phyloP scores from a whole-genome alignment of 2,113 vertebrate genomes.

The Plectropomus leopardus region DNA sequence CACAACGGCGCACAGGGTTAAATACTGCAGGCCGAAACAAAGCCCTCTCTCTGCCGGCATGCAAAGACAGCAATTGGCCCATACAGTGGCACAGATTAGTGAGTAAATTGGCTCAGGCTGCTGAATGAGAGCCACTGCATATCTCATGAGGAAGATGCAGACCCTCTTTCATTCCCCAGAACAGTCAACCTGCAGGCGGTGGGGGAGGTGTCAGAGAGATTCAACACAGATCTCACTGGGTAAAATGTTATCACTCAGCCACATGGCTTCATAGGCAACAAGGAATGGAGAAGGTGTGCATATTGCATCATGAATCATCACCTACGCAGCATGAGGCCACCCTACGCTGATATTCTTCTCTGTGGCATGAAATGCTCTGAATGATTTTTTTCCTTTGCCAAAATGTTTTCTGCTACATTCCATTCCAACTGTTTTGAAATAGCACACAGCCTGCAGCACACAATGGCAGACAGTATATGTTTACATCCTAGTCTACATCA shows the following conservation, averaged over 20 bases:
- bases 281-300: conserved; percentile 20
- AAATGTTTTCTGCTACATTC: conserved; percentile 12
- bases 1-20: conserved; percentile 40
- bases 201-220: conserved; percentile 36
- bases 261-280: conserved; percentile 49
- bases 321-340: conserved; percentile 48
- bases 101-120: conserved; percentile 60
- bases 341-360: background rate
- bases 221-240: conserved; percentile 40
- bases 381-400: conserved; percentile 16
- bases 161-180: conserved; percentile 31
- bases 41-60: conserved; percentile 27
- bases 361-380: conserved; percentile 27
- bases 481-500: background rate
- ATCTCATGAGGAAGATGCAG: conserved; percentile 49
- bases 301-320: conserved; percentile 37
- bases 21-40: conserved; percentile 56
- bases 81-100: conserved; percentile 57
- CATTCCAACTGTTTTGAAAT: background rate
- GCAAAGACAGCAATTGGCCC: conserved; percentile 49
- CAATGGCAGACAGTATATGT: conserved; percentile 10
- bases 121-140: conserved; percentile 45
- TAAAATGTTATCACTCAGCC: conserved; percentile 67
- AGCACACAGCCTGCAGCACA: background rate
- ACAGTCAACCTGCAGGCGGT: conserved; percentile 18